Conservation (phyloP, 2,113 vertebrate species). For the Aphelocoma coerulescens region DNA sequence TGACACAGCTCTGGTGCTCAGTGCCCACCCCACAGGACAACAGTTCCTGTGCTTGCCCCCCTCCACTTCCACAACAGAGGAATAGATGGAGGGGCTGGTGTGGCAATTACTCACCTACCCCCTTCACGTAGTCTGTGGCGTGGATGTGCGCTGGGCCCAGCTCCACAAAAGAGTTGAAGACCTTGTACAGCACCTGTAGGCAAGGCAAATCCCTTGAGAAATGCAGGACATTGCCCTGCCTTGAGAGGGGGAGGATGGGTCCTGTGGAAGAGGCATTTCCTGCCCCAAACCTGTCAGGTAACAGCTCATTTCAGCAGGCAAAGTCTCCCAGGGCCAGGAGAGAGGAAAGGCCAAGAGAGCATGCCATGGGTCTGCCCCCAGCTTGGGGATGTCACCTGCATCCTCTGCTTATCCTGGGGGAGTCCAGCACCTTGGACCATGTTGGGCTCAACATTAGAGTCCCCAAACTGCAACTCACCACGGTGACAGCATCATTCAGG, state of each 20-base stretch:
- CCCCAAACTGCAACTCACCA: slow-evolving; percentile 78
- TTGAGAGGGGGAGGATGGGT: neutral
- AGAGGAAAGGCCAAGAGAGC: neutral
- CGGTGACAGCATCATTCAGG: slow-evolving; percentile 95
- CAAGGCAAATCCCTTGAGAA: neutral
- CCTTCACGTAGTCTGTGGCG: slow-evolving; percentile 90
- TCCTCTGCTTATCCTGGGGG: neutral
- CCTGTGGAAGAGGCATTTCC: neutral
- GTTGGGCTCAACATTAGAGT: neutral
- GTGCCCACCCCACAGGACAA: neutral
- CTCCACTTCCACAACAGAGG: neutral
- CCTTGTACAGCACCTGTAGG: slow-evolving; percentile 90
- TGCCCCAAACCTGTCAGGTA: neutral
- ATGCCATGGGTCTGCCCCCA: neutral
- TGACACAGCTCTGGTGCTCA: neutral
- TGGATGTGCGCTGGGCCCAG: slow-evolving; percentile 85
- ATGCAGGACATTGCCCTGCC: neutral
- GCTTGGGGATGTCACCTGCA: neutral
- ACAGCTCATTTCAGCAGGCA: neutral
- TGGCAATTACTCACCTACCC: slow-evolving; percentile 86
- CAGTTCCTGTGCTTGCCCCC: neutral
- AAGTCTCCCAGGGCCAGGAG: neutral
- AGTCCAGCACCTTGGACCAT: neutral
- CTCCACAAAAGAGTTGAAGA: slow-evolving; percentile 95
- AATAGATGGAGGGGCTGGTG: neutral